Evolutionary conservation across 2,113 vertebrate genomes (phyloP), one percentile per base, ranked within the genome.

Genomic region (Lampris incognitus): DNA sequence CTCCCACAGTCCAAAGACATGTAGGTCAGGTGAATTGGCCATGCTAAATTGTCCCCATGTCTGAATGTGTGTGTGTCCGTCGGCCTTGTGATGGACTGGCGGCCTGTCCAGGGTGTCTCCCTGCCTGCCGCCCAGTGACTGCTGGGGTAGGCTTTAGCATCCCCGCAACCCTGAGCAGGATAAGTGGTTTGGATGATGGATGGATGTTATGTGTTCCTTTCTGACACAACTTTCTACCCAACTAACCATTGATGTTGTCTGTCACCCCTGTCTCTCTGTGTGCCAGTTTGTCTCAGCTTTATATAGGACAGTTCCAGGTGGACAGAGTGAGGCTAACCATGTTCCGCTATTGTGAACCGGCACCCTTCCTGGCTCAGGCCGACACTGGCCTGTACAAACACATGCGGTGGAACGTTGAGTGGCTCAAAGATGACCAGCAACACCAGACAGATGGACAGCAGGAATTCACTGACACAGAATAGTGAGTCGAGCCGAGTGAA

Each of bases 321-420:
- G 87, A 91, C 41, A 73, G 59, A 9, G 84, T 90, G 3, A 92
- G 85, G 44, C 44, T 97, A 65, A 94, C 94, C 2, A 62, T 88
- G 59, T 97, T 96, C 87, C 88, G 87, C 10, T 97, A 96, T 83
- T 95, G 92, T 50, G 74, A 76, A 72, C 93, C 93, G 0, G 82
- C 87, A 0, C 92, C 94, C 0, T 96, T 94, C 84, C 92, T 94
- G 1, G 62, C 90, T 39, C 79, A 46, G 36, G 69, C 87, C 11
- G 64, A 92, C 71, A 85, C 57, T 0, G 86, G 92, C n/a, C 90
- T 95, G 54, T 95, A 94, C 80, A 97, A 96, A 85, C 92, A 94
- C 78, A 96, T 97, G 93, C 95, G 96, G 42, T 97, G 96, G 96
- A 97, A 96, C 5, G 92, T 97, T 62, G 92, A 93, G 67, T 79